Evolutionary conservation across 2,888 invertebrate species (phyloP), one percentile per base, ranked within the genome.

Genomic region (Charanyca ferruginea): DNA sequence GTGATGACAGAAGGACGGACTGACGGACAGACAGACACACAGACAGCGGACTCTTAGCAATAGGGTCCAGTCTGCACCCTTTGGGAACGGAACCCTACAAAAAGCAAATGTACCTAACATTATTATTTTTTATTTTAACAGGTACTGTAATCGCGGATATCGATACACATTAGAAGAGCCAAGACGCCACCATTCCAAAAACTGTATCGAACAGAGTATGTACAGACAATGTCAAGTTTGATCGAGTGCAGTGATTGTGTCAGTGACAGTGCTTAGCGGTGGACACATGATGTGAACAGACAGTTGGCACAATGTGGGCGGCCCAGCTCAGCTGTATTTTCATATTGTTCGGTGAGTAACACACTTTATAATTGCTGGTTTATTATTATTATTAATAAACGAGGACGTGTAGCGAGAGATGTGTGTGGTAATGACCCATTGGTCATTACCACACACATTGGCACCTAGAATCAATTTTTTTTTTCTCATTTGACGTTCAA

Each of bases 241-340:
- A 73, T 55, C 66, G 65, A 65, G 78, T 75, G 69, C 66, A 79
- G 80, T 82, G 83, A 77, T 62, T 55, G 72, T 74, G 57, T 77
- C 66, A 77, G 88, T 85, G 88, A 81, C 28, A 79, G 89, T 89
- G 90, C 78, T 77, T 77, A 85, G 85, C 86, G 79, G 81, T 87
- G 87, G 83, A 86, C 86, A 85, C 90, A 91, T 90, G 81, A 94
- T 94, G 94, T 94, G 92, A 92, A 89, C 82, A 80, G 80, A 84
- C 73, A 84, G 53, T 75, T n/a, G 66, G 71, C 90, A 93, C 84
- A 79, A 94, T 94, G 94, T 94, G 94, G 94, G 90, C 94, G 87
- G 93, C 91, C 83, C 91, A 91, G 91, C 90, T 94, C 82, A 92
- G 91, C 90, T 94, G 92, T 88, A 90, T 94, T 85, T 93, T 94